Evolutionary conservation across 2,113 vertebrate species (phyloP).

Genomic region (Phalacrocorax carbo): DNA sequence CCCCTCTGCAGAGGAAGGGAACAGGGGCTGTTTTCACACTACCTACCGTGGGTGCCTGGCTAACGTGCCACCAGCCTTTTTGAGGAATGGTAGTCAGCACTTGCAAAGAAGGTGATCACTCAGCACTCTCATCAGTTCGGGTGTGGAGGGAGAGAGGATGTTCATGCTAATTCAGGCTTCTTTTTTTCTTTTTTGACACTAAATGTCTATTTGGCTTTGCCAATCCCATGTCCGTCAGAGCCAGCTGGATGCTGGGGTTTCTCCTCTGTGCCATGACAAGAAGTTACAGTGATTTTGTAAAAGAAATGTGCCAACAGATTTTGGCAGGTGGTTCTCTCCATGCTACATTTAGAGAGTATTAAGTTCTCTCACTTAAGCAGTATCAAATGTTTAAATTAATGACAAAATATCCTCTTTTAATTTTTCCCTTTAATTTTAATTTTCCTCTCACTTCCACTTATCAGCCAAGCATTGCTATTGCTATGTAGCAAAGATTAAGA

Average conservation of each 20-base stretch:
- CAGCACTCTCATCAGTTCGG: neutral
- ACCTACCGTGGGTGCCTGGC: neutral
- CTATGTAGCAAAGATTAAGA: neutral
- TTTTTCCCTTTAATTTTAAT: neutral
- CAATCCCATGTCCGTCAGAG: neutral
- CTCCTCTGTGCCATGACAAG: neutral
- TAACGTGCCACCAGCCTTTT: neutral
- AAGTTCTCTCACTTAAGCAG: neutral
- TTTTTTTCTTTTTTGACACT: neutral
- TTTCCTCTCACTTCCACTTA: neutral
- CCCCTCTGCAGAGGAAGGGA: neutral
- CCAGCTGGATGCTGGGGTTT: slow-evolving; percentile 22
- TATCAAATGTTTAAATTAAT: neutral
- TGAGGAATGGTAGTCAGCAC: neutral
- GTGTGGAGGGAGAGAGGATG: neutral
- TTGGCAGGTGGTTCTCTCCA: neutral
- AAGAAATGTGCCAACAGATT: neutral
- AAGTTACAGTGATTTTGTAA: neutral
- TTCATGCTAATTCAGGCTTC: neutral
- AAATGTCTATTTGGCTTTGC: neutral
- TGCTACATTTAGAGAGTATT: neutral
- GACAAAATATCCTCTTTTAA: neutral
- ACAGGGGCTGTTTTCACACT: slow-evolving; percentile 7
- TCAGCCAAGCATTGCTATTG: neutral
- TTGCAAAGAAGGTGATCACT: neutral